Base-by-base conservation (phyloP, 2,888 invertebrate species). In the Caenorhabditis sp. region DNA sequence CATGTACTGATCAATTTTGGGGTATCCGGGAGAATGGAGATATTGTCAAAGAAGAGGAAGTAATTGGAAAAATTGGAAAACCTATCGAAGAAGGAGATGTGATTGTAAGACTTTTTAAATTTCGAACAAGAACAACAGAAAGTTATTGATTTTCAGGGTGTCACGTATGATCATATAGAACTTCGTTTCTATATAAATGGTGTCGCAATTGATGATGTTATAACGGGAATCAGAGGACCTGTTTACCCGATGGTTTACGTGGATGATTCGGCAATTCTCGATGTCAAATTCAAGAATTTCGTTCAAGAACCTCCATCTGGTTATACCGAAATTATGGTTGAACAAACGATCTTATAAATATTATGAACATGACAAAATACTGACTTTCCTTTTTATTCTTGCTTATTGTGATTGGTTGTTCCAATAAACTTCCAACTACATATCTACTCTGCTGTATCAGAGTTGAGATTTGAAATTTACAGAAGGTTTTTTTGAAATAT, bases 201-300 rank as follows among this genome's bases (percentile, higher is more conserved):
- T 1, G 93, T 92, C 87, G 92, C 92, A 84, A 90, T 95, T 86
- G 93, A 95, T 84, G 92, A 92, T 83, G 93, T 95, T 23, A 91
- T 96, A 55, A 92, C 93, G 77, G 95, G 94, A 89, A 92, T 96
- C 76, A 93, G 93, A 88, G 96, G 89, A 55, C 93, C 94, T 1
- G 93, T 86, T 5, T 86, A 81, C 65, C 86, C 86, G 8, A 69
- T 79, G 70, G 83, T 92, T 92, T 68, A 90, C 95, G 97, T 97
- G 86, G 97, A 97, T 87, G 95, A 97, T 88, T 97, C 97, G 80
- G 97, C 97, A 31, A 96, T 97, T 83, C 89, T 99, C 89, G 99
- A 99, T 89, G 92, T 96, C 78, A 93, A 95, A 85, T 92, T 97
- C 88, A 94, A 94, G 83, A 93, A 93, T 88, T 96, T 97, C 88